A percentile compares a stretch with the other conserved stretches of the same genome.
Conservation (phyloP, 2,113 vertebrate genomes). For the Typhlomys cinereus region DNA sequence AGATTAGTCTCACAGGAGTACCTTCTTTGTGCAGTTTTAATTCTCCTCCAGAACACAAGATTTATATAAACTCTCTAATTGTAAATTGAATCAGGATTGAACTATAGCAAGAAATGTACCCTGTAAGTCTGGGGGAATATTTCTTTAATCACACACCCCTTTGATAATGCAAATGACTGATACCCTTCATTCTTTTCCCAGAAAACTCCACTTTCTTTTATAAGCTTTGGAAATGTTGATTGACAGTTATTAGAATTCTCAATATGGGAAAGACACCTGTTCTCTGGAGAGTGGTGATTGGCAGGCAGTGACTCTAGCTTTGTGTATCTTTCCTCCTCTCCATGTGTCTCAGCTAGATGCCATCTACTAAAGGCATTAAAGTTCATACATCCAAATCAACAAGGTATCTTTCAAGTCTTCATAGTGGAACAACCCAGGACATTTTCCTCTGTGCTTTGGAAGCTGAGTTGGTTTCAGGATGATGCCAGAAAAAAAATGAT, state of each 20-base stretch:
- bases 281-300: background rate
- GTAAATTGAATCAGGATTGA: conserved; percentile 42
- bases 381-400: background rate
- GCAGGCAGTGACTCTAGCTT: background rate
- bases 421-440: background rate
- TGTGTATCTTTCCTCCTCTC: background rate
- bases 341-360: background rate
- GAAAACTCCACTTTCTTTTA: conserved; percentile 20
- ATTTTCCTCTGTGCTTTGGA: background rate
- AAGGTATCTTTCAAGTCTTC: background rate
- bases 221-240: background rate
- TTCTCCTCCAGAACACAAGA: conserved; percentile 25
- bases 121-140: conserved; percentile 23
- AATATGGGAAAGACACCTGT: background rate
- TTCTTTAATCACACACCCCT: conserved; percentile 37
- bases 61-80: conserved; percentile 50
- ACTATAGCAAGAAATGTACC: conserved; percentile 33
- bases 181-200: conserved; percentile 1
- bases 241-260: background rate
- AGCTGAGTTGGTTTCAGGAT: background rate
- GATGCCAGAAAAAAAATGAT: background rate
- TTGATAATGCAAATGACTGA: conserved; percentile 42
- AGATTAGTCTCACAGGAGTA: conserved; percentile 42
- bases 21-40: conserved; percentile 55
- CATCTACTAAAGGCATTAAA: background rate